phyloP scores from a whole-genome alignment of 37 sponge, comb jelly and placozoan genomes.

The Agelas oroides region DNA sequence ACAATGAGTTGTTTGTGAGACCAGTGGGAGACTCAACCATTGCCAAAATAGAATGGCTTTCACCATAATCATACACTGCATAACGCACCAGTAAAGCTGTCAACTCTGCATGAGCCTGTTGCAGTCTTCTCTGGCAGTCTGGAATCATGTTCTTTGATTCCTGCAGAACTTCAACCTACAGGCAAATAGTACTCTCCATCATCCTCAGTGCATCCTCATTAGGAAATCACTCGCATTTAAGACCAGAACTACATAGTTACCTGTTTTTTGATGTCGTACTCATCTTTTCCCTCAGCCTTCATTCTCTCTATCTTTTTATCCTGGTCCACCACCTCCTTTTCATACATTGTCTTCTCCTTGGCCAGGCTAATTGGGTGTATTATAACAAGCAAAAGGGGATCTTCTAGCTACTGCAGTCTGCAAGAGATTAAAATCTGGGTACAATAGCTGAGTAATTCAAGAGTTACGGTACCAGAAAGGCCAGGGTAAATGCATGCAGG shows the following conservation, averaged over 20 bases:
- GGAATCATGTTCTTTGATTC: constrained; percentile 83
- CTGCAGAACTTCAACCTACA: constrained; percentile 71
- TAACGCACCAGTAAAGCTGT: constrained; percentile 43
- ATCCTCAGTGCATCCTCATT: neutral
- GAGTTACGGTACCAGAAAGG: no score
- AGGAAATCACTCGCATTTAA: neutral
- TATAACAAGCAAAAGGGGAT: neutral
- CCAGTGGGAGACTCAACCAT: no score
- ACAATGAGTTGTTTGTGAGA: no score
- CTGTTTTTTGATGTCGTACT: constrained; percentile 87
- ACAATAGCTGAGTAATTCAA: no score
- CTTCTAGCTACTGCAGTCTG: no score
- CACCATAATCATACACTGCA: neutral
- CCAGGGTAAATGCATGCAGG: neutral
- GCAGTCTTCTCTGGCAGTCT: constrained; percentile 77
- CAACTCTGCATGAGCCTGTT: constrained; percentile 55
- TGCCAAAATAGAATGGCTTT: no score
- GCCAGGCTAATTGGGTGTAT: constrained; percentile 54
- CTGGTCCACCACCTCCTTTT: constrained; percentile 74
- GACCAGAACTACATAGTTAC: constrained; percentile 12
- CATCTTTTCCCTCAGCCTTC: constrained; percentile 79
- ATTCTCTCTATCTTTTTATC: constrained; percentile 74
- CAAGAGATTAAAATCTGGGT: no score
- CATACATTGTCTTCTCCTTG: constrained; percentile 88
- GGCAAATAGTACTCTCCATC: no score